Base-by-base conservation (phyloP, 1,140 invertebrate genomes). In the Drosophila nigromelanica region DNA sequence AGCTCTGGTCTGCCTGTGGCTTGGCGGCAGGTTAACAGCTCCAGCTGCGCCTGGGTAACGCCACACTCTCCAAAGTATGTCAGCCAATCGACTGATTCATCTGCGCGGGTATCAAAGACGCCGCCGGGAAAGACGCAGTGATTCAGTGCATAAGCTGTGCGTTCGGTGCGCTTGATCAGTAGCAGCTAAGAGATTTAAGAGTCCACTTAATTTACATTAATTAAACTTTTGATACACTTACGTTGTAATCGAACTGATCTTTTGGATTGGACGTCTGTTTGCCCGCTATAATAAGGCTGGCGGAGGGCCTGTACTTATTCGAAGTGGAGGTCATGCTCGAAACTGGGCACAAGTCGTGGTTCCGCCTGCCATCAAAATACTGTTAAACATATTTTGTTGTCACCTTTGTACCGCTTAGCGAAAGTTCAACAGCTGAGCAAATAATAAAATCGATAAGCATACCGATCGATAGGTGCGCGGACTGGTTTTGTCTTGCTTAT, bases 91-190 rank as follows among this genome's bases (percentile, higher is more conserved):
- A 92, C 67, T 73, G 94, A 94, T 55, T 94, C 94, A 92, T 98
- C 97, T 3, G 94, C 93, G 5, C 37, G 30, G 40, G 93, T 75
- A 66, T 96, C 94, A n/a, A 94, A 92, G 30, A 94, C 93, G 39
- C 97, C 97, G 21, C 97, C 97, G 52, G 97, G 97, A 92, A 97
- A 98, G 11, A 97, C 97, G 86, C 95, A 95, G 55, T 94, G 92
- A 79, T 95, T 95, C 3, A 96, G 95, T 92, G 97, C 94, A 81
- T 95, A 95, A 8, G 92, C 93, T 10, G 93, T 94, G 35, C 93
- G 92, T n/a, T 93, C 91, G 63, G 94, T 94, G 63, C 96, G 92
- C 92, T 96, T 95, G 18, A 96, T 78, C 51, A 94, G 92, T 12
- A 97, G 82, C 27, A 97, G 80, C 87, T 94, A 5, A 1, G n/a